Evolutionary conservation across 1,140 invertebrate genomes (phyloP).

Genomic region (Harpegnathos saltator): DNA sequence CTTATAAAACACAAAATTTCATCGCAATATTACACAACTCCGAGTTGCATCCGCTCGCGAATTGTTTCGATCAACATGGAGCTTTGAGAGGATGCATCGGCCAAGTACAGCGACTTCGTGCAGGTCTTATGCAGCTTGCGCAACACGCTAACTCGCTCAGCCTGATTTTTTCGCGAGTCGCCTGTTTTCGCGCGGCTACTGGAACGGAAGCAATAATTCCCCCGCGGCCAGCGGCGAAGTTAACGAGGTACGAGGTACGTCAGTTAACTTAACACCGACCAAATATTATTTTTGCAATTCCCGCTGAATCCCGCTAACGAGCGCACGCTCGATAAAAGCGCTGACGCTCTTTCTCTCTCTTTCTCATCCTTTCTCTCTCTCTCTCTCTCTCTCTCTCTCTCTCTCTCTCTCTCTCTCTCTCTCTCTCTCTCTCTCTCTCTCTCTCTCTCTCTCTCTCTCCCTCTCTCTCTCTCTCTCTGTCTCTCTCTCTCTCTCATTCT

Average conservation of each 20-base stretch:
- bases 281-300: constrained; percentile 66
- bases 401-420: too few species aligned
- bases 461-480: neutral
- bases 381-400: too few species aligned
- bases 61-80: constrained; percentile 1
- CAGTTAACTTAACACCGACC: constrained; percentile 39
- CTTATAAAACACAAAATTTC: neutral
- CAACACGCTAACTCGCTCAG: neutral
- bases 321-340: constrained; percentile 17
- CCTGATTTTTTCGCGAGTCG: constrained; percentile 17
- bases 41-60: neutral
- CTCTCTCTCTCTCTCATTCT: too few species aligned
- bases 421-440: too few species aligned
- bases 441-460: too few species aligned
- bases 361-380: too few species aligned
- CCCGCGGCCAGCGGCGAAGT: neutral
- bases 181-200: neutral
- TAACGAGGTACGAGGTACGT: constrained; percentile 45
- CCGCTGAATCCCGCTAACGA: constrained; percentile 55
- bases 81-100: constrained; percentile 9
- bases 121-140: neutral
- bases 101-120: neutral
- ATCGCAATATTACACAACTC: constrained; percentile 3
- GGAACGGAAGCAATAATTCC: constrained; percentile 27
- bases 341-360: constrained; percentile 18